Base-by-base conservation (phyloP, 2,888 invertebrate genomes). In the Volucella zonaria region DNA sequence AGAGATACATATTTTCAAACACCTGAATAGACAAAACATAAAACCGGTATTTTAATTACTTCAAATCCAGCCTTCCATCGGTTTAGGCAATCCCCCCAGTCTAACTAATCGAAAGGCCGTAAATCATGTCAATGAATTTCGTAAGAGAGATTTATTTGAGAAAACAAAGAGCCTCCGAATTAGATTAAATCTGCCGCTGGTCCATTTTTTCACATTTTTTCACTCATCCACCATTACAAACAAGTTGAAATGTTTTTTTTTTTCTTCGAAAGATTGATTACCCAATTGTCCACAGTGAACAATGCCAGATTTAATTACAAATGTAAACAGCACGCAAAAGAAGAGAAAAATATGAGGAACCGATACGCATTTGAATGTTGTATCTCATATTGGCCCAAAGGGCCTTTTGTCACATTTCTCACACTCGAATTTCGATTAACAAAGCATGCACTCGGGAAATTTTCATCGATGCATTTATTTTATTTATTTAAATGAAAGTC, bases 401-500 rank as follows among this genome's bases (percentile, higher is more conserved):
- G 42, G 43, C 2, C 18, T 18, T 38, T 66, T 31, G 23, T 67
- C 54, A 54, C 23, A 14, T 23, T 67, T 43, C 6, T 6, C 31
- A 31, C 0, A 31, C 6, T 31, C 6, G 31, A 31, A 6, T 6
- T 31, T 6, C 31, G 6, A 31, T 31, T 11, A 14, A 23, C 52
- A 23, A 11, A 23, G 42, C 42, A 54, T 52, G 52, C 43, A 43
- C 66, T 4, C 18, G 12, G 11, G 51, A 42, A 64, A 64, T 51
- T 64, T 51, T 51, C 14, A 11, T 38, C 64, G 15, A 11, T 9
- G n/a, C 9, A 15, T 43, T n/a, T 52, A 52, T 11, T 12, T 18
- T 18, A 66, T 23, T 18, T n/a, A 10, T 11, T 47, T 38, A 11
- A 56, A 54, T 56, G 68, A 68, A 68, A 68, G 68, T 56, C 23